Evolutionary conservation across 2,113 vertebrate species (phyloP).

Genomic region (Corynorhinus townsendii): DNA sequence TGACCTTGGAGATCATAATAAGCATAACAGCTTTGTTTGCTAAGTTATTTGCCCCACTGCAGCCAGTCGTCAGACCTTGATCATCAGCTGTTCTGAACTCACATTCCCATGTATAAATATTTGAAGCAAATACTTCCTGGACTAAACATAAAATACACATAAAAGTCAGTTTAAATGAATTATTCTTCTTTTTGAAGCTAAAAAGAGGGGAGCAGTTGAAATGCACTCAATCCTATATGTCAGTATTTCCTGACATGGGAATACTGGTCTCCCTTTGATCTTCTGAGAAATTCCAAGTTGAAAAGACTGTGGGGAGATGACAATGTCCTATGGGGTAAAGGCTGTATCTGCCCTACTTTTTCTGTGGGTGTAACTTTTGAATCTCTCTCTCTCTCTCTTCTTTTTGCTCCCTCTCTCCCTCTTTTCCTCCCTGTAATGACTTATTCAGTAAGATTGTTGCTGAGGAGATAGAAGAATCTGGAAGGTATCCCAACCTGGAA

Average conservation of each 20-base stretch:
- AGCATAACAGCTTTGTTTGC: neutral
- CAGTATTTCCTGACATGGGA: neutral
- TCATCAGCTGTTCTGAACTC: conserved; percentile 21
- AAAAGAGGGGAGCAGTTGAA: neutral
- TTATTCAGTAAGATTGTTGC: neutral
- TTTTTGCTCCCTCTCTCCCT: neutral
- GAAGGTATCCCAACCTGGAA: neutral
- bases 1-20: neutral
- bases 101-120: neutral
- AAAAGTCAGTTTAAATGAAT: conserved; percentile 26
- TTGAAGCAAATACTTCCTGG: conserved; percentile 41
- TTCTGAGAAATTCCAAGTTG: conserved; percentile 40
- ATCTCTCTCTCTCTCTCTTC: neutral
- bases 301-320: neutral
- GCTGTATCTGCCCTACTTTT: neutral
- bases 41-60: neutral
- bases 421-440: neutral
- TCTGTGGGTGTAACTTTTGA: neutral
- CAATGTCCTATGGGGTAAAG: neutral
- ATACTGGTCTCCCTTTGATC: conserved; percentile 21
- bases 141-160: conserved; percentile 54
- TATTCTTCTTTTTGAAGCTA: conserved; percentile 22
- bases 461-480: neutral
- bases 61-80: neutral
- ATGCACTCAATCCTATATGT: neutral